Evolutionary conservation across 2,113 vertebrate species (phyloP), one percentile per base, ranked within the genome.

Genomic region (Aplodontia rufa): DNA sequence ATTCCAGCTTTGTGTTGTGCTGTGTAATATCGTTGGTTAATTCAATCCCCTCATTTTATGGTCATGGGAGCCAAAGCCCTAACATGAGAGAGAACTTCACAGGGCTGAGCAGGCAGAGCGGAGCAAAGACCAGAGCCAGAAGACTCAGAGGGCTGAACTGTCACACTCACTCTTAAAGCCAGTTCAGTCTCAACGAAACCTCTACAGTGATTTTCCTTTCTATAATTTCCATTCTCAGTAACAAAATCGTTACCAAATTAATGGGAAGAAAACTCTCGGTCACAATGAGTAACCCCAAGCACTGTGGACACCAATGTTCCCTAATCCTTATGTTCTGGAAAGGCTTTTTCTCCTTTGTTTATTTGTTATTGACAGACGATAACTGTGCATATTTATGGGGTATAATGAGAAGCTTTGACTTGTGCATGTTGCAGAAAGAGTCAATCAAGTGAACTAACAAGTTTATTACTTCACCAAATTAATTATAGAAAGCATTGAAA

Each of bases 401-500:
- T n/a, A 5, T 12, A 85, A 14, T 69, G 35, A 40, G 71, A 42
- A 35, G 28, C 53, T 60, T 58, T 69, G 26, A 78, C 32, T 4
- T 24, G 30, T 35, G 35, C 35, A 20, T n/a, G 28, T 9, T 76
- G 26, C 40, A 84, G 40, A 78, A 69, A 53, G 10, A 45, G 55
- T 45, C 49, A 47, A 30, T 49, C 3, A 24, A 5, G 9, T 42
- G 58, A 55, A 47, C 32, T 32, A 26, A 76, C 4, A 9, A 51
- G 71, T 35, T 14, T 30, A 64, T 51, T 13, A 58, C 51, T 45
- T 42, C 14, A 14, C 55, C 35, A 72, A 51, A 71, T 81, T 87
- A 93, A 80, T 79, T 91, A 47, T 86, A 76, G 72, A 96, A 82
- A 90, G 68, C 35, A 93, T 51, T 40, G 49, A 86, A 94, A 58